Conservation (phyloP, 2,113 vertebrate genomes). For the Eudyptes chrysolophus region DNA sequence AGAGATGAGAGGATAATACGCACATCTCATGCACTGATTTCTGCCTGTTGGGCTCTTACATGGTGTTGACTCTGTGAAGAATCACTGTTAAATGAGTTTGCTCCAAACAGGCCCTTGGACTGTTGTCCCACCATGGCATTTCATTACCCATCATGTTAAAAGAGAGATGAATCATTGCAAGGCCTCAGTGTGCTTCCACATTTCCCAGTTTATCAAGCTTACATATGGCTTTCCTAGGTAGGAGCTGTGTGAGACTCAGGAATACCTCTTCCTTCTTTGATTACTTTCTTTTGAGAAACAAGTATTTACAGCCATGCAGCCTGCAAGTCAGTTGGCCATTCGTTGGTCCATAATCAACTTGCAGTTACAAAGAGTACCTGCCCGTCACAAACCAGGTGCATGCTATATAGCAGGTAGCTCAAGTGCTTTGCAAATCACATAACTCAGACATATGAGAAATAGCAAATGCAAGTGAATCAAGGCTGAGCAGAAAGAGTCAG, state of each 20-base stretch:
- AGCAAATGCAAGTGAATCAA: neutral
- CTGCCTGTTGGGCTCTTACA: constrained; percentile 11
- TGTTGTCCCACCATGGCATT: constrained; percentile 44
- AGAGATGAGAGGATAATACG: neutral
- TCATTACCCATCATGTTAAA: constrained; percentile 59
- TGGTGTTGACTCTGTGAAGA: neutral
- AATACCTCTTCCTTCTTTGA: neutral
- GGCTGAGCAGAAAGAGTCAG: neutral
- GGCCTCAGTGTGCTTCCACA: neutral
- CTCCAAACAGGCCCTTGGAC: constrained; percentile 18
- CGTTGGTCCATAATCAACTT: neutral
- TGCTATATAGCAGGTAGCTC: neutral
- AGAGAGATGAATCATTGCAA: constrained; percentile 43
- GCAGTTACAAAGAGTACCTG: neutral
- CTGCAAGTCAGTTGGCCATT: neutral
- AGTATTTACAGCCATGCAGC: neutral
- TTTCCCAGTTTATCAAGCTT: constrained; percentile 20
- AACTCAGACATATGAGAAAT: neutral
- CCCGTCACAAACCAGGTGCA: neutral
- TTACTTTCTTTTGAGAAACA: neutral
- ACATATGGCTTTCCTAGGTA: neutral
- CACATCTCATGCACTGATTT: neutral
- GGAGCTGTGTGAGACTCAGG: neutral
- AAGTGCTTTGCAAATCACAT: neutral
- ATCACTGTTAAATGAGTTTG: constrained; percentile 51